Evolutionary conservation across 2,113 vertebrate species (phyloP).

Genomic region (Barbus barbus): DNA sequence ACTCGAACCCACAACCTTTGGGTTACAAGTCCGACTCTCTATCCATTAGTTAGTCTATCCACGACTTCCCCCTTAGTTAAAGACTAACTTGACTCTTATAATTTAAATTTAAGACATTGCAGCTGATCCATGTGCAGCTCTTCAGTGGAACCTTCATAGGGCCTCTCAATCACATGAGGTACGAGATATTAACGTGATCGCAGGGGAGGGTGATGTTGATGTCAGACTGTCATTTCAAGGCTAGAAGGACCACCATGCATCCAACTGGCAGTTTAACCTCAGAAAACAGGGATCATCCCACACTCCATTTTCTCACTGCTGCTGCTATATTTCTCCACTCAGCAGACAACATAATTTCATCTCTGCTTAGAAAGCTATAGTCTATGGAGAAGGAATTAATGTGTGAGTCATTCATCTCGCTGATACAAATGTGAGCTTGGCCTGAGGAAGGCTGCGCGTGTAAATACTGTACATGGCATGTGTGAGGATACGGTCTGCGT

Average conservation of each 20-base stretch:
- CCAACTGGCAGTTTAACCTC: slow-evolving; percentile 16
- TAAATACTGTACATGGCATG: not conserved
- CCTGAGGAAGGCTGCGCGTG: not conserved
- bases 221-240: slow-evolving; percentile 15
- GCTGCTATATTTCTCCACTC: not conserved
- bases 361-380: slow-evolving; percentile 22
- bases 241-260: not conserved
- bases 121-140: no score
- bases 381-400: slow-evolving; percentile 8
- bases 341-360: slow-evolving; percentile 8
- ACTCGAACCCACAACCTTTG: no score
- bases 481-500: no score
- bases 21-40: no score
- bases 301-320: not conserved
- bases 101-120: no score
- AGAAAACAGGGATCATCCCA: not conserved
- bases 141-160: not conserved
- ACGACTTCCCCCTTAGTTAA: no score
- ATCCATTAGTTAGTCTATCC: no score
- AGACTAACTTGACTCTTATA: no score
- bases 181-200: not conserved
- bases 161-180: not conserved
- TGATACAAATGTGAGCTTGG: slow-evolving; percentile 7
- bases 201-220: not conserved
- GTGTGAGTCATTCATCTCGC: slow-evolving; percentile 18